A percentile compares a stretch with the other conserved stretches of the same genome.
phyloP scores from a whole-genome alignment of 2,797 vertebrate species.

The Phoeniculus purpureus region DNA sequence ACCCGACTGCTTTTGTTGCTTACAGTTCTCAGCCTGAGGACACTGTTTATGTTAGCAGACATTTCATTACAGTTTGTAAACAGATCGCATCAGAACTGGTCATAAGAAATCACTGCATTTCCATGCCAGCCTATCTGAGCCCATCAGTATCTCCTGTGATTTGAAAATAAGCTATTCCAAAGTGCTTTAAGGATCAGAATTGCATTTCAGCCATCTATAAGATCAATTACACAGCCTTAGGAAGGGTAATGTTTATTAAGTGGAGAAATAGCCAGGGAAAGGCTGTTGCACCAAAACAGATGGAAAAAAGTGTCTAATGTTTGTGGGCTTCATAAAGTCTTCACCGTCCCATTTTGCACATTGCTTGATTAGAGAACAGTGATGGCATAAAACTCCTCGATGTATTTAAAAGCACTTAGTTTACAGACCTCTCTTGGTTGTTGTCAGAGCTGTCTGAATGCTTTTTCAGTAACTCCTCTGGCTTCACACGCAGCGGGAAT shows the following conservation, averaged over 20 bases:
- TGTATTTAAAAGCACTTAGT: not conserved
- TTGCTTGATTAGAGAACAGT: not conserved
- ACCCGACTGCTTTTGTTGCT: not conserved
- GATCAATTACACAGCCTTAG: not conserved
- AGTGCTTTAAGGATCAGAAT: slow-evolving; percentile 2
- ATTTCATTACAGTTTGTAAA: slow-evolving; percentile 41
- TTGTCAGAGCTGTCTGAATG: not conserved
- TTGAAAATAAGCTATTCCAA: slow-evolving; percentile 24
- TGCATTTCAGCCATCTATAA: not conserved
- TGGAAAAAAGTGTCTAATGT: not conserved
- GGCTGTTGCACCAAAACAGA: not conserved
- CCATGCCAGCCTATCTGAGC: not conserved
- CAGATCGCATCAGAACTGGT: slow-evolving; percentile 9
- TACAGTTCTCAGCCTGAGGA: slow-evolving; percentile 2
- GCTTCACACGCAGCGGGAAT: not conserved
- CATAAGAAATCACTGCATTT: not conserved
- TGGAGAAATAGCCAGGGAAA: not conserved
- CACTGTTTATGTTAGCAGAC: slow-evolving; percentile 1
- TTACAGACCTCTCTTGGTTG: not conserved
- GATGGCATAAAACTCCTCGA: not conserved
- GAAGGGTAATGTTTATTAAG: not conserved
- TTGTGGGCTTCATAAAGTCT: not conserved
- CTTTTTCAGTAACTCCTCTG: not conserved
- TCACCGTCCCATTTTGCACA: not conserved
- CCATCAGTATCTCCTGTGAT: not conserved